Evolutionary conservation across 1,140 invertebrate species (phyloP), one percentile per base, ranked within the genome.

Genomic region (Ephestia elutella): DNA sequence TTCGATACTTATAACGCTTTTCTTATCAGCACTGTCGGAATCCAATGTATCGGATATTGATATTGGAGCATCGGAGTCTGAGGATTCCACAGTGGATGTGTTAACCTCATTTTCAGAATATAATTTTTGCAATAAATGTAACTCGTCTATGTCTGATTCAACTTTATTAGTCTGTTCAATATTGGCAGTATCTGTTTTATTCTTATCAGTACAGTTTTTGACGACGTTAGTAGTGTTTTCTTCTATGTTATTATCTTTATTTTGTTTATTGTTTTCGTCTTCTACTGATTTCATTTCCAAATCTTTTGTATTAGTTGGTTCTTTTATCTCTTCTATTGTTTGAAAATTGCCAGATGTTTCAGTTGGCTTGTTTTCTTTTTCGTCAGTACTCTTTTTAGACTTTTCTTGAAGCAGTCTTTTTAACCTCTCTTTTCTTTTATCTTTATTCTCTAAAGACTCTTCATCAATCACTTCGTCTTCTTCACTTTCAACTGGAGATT

Each of bases 1-100:
- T 77, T 85, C 83, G 59, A 86, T 82, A 55, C 85, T 86, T 30
- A 87, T 84, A 8, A 87, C 70, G 60, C 85, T 78, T 55, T 66
- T 70, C 50, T 60, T 66, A 61, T 59, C 64, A 21, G 72, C 68
- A 57, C 55, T 56, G 25, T 72, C 19, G 25, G 76, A 76, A 18
- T 72, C 72, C n/a, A 73, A 60, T 10, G 76, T 78, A 57, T 85
- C 82, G 18, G 82, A 83, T 35, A 83, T 76, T 51, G 74, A 73
- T 57, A 85, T 80, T 13, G 71, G 72, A 2, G 71, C 67, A 18
- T 80, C 82, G 30, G 73, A 75, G 62, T 75, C 76, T 8, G 78
- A 79, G 13, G 77, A 75, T 10, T 81, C 73, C 17, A 53, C 7
- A 11, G 65, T 68, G 30, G 83, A 80, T 17, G 60, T 49, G 48